Conservation (phyloP, 2,113 vertebrate genomes). For the Alces alces region DNA sequence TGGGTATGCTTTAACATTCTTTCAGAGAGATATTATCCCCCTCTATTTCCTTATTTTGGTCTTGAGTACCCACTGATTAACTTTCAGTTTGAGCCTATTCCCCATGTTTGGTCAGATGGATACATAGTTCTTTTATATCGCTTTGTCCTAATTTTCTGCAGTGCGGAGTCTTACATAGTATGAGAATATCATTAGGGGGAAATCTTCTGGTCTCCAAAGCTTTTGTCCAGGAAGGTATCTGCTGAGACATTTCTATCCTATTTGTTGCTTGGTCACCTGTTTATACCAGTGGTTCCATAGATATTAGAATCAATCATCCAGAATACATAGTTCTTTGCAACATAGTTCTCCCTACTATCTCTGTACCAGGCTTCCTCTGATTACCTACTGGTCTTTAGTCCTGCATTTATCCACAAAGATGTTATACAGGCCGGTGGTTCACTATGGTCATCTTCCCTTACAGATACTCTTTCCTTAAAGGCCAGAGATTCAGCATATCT, state of each 20-base stretch:
- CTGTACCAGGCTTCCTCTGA: not conserved
- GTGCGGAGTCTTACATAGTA: not conserved
- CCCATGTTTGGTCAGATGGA: not conserved
- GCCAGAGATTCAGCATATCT: not conserved
- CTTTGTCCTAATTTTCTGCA: not conserved
- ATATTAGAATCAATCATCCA: not conserved
- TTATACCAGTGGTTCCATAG: not conserved
- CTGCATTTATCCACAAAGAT: not conserved
- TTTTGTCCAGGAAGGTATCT: not conserved
- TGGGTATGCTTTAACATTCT: not conserved
- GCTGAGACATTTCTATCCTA: not conserved
- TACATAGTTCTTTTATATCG: not conserved
- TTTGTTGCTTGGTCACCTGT: not conserved
- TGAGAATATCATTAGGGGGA: not conserved
- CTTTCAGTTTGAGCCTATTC: not conserved
- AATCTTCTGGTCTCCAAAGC: not conserved
- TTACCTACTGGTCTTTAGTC: not conserved
- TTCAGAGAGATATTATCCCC: not conserved
- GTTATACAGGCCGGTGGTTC: not conserved
- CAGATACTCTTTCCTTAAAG: not conserved
- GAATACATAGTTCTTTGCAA: not conserved
- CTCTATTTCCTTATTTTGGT: not conserved
- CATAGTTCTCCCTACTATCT: not conserved
- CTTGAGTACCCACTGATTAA: not conserved
- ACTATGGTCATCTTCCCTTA: not conserved